Conservation (phyloP, 2,888 invertebrate species). For the Dinocampus coccinellae region DNA sequence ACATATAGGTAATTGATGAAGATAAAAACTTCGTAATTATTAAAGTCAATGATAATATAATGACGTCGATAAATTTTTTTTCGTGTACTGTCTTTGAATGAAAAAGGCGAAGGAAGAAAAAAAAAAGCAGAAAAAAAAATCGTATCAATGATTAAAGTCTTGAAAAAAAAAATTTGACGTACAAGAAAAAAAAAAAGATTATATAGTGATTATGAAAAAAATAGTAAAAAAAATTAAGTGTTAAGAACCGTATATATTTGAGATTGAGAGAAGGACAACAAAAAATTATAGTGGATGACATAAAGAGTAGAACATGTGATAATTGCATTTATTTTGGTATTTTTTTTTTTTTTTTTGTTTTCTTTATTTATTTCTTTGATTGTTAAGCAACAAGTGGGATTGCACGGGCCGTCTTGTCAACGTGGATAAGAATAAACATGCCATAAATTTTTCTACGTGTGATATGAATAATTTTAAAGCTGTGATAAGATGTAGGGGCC, state of each 20-base stretch:
- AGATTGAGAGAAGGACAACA: neutral
- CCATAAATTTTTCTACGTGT: slow-evolving; percentile 25
- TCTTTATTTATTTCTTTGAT: too few species aligned
- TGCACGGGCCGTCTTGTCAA: slow-evolving; percentile 1
- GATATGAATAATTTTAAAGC: slow-evolving; percentile 31
- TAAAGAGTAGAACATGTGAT: neutral
- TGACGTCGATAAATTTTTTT: neutral
- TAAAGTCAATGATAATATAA: neutral
- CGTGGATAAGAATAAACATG: slow-evolving; percentile 23
- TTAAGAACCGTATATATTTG: neutral
- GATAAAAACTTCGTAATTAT: neutral
- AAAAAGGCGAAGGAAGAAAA: too few species aligned
- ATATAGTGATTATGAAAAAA: too few species aligned
- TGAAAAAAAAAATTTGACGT: neutral
- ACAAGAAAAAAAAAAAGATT: neutral
- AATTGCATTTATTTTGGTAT: neutral
- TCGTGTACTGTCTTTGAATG: neutral
- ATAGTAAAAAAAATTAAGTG: neutral
- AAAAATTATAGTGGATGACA: neutral
- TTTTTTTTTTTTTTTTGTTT: neutral
- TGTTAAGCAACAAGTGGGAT: neutral
- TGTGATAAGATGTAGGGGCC: slow-evolving; percentile 17
- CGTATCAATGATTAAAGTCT: neutral
- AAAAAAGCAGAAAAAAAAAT: too few species aligned
- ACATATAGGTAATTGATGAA: neutral